Conservation (phyloP, 2,797 vertebrate species). For the Acipenser transmontanus region DNA sequence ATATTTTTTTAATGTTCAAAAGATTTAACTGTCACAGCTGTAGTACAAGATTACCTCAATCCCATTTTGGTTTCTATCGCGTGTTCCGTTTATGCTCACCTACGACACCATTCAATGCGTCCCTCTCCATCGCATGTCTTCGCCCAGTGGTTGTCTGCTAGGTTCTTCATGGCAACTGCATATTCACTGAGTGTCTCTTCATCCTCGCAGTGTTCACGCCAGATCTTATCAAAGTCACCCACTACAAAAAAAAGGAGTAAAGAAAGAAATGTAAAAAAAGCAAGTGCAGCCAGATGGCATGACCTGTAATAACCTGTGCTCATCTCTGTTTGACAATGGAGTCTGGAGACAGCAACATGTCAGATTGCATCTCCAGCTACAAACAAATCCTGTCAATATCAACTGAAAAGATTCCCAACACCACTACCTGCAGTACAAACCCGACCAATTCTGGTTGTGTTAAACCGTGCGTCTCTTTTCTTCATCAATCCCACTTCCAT, state of each 20-base stretch:
- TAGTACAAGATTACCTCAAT: background rate
- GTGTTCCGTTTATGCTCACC: conserved; percentile 54
- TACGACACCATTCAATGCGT: conserved; percentile 97
- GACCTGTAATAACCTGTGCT: no score
- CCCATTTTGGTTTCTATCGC: background rate
- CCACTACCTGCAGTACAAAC: no score
- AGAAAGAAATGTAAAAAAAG: background rate
- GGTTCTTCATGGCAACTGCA: conserved; percentile 95
- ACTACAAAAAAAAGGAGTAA: conserved; percentile 50
- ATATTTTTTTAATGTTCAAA: no score
- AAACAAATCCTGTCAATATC: no score
- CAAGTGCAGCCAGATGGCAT: no score
- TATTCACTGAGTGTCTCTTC: conserved; percentile 94
- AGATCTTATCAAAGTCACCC: conserved; percentile 97
- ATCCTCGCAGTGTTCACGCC: conserved; percentile 95
- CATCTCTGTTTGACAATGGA: no score
- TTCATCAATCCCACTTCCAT: no score
- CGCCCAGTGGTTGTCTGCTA: conserved; percentile 95
- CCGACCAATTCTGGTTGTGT: no score
- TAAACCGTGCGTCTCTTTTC: no score
- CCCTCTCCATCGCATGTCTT: conserved; percentile 89
- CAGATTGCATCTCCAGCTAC: no score
- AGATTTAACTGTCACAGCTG: background rate
- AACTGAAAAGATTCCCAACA: no score
- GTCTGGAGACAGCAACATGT: no score